Evolutionary conservation across 1,140 invertebrate species (phyloP), one percentile per base, ranked within the genome.

Genomic region (Zaprionus ghesquierei): DNA sequence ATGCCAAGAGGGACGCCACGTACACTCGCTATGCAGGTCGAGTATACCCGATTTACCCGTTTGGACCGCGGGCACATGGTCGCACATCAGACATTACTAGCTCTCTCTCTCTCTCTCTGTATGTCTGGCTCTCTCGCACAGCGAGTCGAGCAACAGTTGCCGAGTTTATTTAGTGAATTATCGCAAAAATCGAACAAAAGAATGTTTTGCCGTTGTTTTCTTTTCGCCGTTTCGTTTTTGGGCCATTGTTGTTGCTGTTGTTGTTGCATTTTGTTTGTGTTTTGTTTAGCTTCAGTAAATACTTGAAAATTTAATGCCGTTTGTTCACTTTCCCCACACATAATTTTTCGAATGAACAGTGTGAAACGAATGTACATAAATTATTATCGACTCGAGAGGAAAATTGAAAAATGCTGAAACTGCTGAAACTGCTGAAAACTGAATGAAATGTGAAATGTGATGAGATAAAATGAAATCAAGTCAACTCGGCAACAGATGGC

Each of bases 291-390:
- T 87, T 87, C 75, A 82, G 82, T 87, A 87, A 87, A 87, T 87
- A 87, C 82, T 87, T 87, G 84, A 87, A 82, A 87, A 87, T 87
- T 87, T 79, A 87, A 87, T 87, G 82, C 82, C 82, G 79, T 89
- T 87, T 87, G 2, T 44, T 15, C 15, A 5, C 38, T 0, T 50
- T 59, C 22, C 22, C 22, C n/a, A n/a, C n/a, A n/a, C n/a, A n/a
- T n/a, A n/a, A n/a, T n/a, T n/a, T n/a, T n/a, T 77, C 46, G 56
- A 53, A 56, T 44, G 65, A 54, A 20, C 58, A 54, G 35, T 2
- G 1, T 2, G 1, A 33, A 33, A 33, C 62, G 64, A 75, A 68
- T 23, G 27, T 44, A 38, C 66, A 75, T 66, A 75, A 75, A 78
- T 75, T 75, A 61, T 65, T n/a, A 62, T 62, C 33, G 60, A 51